Evolutionary conservation across 2,113 vertebrate species (phyloP).

Genomic region (Catagonus wagneri): DNA sequence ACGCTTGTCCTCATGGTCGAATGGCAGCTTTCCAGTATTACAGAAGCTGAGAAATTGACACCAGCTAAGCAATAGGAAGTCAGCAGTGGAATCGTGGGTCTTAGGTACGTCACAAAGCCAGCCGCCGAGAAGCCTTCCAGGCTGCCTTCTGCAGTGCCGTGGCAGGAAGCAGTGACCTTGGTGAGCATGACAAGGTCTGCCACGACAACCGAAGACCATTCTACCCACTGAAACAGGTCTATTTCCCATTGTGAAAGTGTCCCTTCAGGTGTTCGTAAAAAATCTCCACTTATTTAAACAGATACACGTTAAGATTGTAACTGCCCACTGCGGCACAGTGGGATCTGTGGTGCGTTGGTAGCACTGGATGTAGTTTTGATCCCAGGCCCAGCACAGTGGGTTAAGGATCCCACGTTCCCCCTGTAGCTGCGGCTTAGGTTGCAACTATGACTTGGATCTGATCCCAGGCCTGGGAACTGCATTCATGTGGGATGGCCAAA

Average conservation of each 20-base stretch:
- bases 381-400: too few species aligned
- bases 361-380: too few species aligned
- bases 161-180: background rate
- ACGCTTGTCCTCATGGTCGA: background rate
- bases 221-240: background rate
- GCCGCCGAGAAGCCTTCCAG: background rate
- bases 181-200: background rate
- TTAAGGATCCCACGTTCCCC: too few species aligned
- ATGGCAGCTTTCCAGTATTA: background rate
- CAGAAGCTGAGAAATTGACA: background rate
- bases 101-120: background rate
- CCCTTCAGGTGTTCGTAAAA: background rate
- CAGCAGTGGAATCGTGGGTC: background rate
- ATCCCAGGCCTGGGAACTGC: too few species aligned
- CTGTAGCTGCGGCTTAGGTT: too few species aligned
- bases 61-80: background rate
- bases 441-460: too few species aligned
- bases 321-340: too few species aligned
- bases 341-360: too few species aligned
- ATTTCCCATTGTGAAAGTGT: background rate
- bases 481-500: too few species aligned
- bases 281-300: background rate
- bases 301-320: background rate
- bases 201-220: accelerated
- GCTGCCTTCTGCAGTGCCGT: background rate